Conservation (phyloP, 2,797 vertebrate genomes). For the Notolabrus celidotus region DNA sequence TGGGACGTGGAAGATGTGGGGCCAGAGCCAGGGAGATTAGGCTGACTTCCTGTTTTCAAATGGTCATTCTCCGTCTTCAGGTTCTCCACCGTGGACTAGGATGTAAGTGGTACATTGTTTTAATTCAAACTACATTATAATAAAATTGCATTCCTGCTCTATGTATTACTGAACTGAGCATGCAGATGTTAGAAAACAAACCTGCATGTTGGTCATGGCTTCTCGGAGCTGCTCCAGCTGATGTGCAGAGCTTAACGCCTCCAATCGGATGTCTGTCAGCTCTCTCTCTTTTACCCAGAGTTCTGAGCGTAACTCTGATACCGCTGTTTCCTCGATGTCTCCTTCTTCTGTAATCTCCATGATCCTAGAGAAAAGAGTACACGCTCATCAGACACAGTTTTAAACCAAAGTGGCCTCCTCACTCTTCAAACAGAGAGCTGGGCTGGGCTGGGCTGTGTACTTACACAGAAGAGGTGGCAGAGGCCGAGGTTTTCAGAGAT, state of each 20-base stretch:
- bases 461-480: conserved; percentile 88
- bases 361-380: conserved; percentile 76
- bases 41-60: conserved; percentile 89
- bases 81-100: conserved; percentile 93
- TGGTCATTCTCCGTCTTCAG: conserved; percentile 95
- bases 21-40: conserved; percentile 66
- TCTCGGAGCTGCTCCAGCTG: conserved; percentile 96
- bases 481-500: conserved; percentile 84
- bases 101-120: neutral
- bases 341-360: conserved; percentile 85
- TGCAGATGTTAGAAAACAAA: conserved; percentile 61
- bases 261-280: conserved; percentile 95
- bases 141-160: neutral
- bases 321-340: conserved; percentile 90
- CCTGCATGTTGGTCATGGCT: conserved; percentile 98
- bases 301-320: conserved; percentile 93
- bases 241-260: conserved; percentile 96
- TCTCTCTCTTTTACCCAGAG: conserved; percentile 97
- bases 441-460: conserved; percentile 46
- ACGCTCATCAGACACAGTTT: conserved; percentile 15
- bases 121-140: neutral
- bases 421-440: neutral
- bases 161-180: neutral
- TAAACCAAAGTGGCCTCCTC: neutral
- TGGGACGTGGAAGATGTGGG: conserved; percentile 81